Evolutionary conservation across 2,888 invertebrate species (phyloP).

Genomic region (Trileptium ribeirensis): DNA sequence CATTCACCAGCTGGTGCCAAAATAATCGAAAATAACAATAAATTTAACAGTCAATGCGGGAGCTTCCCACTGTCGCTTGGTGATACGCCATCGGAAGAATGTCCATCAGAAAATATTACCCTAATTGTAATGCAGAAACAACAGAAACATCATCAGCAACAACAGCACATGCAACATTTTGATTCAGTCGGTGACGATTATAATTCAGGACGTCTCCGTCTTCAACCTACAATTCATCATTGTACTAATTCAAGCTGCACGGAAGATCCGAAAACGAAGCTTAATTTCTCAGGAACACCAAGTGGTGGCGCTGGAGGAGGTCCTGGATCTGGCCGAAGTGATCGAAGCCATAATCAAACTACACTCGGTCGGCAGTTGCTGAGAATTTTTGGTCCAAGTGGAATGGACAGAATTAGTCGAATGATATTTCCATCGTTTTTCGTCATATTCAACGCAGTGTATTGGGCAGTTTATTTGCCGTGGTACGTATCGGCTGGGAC

Average conservation of each 20-base stretch:
- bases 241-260: background rate
- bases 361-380: background rate
- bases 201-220: background rate
- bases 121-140: background rate
- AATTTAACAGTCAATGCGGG: no score
- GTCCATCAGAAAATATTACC: background rate
- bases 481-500: no score
- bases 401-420: background rate
- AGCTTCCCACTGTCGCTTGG: no score
- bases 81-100: background rate
- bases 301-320: no score
- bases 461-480: background rate
- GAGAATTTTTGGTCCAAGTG: background rate
- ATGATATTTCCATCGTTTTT: background rate
- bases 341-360: no score
- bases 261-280: background rate
- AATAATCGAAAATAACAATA: no score
- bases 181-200: background rate
- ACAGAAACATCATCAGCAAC: background rate
- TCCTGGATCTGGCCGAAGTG: no score
- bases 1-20: background rate
- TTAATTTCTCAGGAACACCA: background rate
- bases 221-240: background rate
- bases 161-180: background rate
- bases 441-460: background rate